phyloP scores from a whole-genome alignment of 2,797 vertebrate genomes.

The Pygocentrus nattereri region DNA sequence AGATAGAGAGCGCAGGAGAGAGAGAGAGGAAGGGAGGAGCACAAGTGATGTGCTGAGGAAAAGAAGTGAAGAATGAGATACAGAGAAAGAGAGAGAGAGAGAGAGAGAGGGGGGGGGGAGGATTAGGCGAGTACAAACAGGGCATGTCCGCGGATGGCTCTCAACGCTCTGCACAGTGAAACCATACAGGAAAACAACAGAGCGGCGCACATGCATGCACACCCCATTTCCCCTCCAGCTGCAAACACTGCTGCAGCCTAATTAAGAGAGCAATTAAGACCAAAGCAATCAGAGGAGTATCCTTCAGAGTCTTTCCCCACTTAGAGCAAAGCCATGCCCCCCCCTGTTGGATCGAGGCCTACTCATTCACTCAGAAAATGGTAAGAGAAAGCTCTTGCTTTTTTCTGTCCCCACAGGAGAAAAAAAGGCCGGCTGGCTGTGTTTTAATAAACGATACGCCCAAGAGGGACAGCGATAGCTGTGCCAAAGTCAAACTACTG shows the following conservation, averaged over 20 bases:
- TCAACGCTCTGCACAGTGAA: conserved; percentile 83
- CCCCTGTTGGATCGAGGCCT: conserved; percentile 81
- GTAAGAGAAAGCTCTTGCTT: conserved; percentile 77
- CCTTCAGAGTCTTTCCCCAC: conserved; percentile 81
- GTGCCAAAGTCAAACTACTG: conserved; percentile 34
- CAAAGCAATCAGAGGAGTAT: conserved; percentile 86
- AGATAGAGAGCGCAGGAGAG: conserved; percentile 58
- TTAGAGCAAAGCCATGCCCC: conserved; percentile 62
- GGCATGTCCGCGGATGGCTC: conserved; percentile 77
- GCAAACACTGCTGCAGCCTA: conserved; percentile 90
- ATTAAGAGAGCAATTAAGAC: conserved; percentile 98
- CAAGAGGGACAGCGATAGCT: conserved; percentile 36
- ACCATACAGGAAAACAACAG: conserved; percentile 72
- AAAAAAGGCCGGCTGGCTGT: conserved; percentile 42
- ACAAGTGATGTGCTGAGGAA: conserved; percentile 46
- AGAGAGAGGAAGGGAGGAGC: conserved; percentile 31
- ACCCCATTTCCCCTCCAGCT: conserved; percentile 82
- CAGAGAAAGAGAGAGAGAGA: conserved; percentile 29
- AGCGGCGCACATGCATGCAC: conserved; percentile 33
- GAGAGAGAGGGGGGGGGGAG: conserved; percentile 56
- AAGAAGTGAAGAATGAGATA: conserved; percentile 4
- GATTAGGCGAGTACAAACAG: conserved; percentile 73
- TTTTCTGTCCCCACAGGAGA: conserved; percentile 37
- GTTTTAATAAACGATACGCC: conserved; percentile 55
- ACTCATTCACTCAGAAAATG: conserved; percentile 88